These are phyloP conservation scores for Meles meles DNA, from an alignment of 2,113 vertebrate genomes.

Conservation along the genomic window DNA sequence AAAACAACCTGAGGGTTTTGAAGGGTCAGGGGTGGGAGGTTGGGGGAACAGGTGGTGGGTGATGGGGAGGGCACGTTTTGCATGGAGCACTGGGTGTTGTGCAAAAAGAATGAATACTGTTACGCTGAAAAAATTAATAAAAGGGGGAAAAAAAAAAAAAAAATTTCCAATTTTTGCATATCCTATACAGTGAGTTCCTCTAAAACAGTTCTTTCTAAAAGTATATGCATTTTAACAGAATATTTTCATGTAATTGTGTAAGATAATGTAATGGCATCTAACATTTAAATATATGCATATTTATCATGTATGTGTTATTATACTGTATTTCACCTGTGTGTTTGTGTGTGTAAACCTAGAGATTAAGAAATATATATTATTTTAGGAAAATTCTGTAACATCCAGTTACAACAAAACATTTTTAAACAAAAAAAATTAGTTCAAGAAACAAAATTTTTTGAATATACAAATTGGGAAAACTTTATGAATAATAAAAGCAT, in stretches of 20 bases:
- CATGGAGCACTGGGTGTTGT: too few species aligned
- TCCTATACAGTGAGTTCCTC: neutral
- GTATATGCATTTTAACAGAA: neutral
- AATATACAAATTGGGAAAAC: neutral
- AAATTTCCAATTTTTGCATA: neutral
- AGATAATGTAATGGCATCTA: neutral
- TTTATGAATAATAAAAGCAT: neutral
- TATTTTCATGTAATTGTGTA: neutral
- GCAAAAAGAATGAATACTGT: too few species aligned
- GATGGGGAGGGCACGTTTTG: too few species aligned
- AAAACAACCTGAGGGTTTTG: too few species aligned
- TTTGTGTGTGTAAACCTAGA: neutral
- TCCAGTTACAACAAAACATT: neutral
- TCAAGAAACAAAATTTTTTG: neutral
- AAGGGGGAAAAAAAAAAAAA: too few species aligned
- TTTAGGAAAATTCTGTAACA: neutral
- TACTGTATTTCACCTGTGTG: neutral
- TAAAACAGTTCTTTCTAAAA: neutral
- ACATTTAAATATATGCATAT: neutral
- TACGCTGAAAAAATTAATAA: too few species aligned
- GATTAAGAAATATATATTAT: neutral
- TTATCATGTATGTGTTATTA: neutral
- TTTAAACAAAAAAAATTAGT: neutral
- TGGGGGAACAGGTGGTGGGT: too few species aligned
- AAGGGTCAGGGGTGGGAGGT: too few species aligned